Evolutionary conservation across 92 coral and sea anemone species (phyloP).

Genomic region (Zoanthus sansibaricus): DNA sequence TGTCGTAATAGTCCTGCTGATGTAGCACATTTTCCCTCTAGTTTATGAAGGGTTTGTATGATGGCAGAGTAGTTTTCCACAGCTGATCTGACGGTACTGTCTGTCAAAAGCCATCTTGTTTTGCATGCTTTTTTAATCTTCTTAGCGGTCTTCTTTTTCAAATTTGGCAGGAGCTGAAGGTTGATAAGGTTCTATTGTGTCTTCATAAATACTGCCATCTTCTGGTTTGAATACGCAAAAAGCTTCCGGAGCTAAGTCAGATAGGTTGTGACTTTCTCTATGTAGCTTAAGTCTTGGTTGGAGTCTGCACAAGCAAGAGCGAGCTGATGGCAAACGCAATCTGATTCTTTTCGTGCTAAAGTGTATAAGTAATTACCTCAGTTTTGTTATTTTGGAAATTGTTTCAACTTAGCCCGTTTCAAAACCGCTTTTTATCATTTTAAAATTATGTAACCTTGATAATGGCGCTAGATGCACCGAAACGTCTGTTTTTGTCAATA

Average conservation of each 20-base stretch:
- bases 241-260: slow-evolving; percentile 69
- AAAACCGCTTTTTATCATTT: too few species aligned
- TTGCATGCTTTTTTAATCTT: slow-evolving; percentile 59
- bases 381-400: too few species aligned
- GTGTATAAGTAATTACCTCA: too few species aligned
- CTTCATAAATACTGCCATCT: slow-evolving; percentile 19
- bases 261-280: slow-evolving; percentile 63
- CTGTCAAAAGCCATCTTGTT: slow-evolving; percentile 57
- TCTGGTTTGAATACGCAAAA: slow-evolving; percentile 54
- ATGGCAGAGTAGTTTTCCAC: slow-evolving; percentile 62
- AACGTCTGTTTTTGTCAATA: too few species aligned
- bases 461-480: too few species aligned
- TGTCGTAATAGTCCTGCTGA: slow-evolving; percentile 61
- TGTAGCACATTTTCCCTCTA: slow-evolving; percentile 60
- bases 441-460: too few species aligned
- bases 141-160: slow-evolving; percentile 29
- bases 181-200: not conserved
- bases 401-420: too few species aligned
- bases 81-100: slow-evolving; percentile 62
- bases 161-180: slow-evolving; percentile 30
- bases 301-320: slow-evolving; percentile 70
- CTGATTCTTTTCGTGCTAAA: too few species aligned
- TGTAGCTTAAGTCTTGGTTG: slow-evolving; percentile 58
- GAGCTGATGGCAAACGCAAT: slow-evolving; percentile 48
- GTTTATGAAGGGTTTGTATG: slow-evolving; percentile 59